Evolutionary conservation across 2,888 invertebrate species (phyloP), one percentile per base, ranked within the genome.

Genomic region (Tortrix viridana): DNA sequence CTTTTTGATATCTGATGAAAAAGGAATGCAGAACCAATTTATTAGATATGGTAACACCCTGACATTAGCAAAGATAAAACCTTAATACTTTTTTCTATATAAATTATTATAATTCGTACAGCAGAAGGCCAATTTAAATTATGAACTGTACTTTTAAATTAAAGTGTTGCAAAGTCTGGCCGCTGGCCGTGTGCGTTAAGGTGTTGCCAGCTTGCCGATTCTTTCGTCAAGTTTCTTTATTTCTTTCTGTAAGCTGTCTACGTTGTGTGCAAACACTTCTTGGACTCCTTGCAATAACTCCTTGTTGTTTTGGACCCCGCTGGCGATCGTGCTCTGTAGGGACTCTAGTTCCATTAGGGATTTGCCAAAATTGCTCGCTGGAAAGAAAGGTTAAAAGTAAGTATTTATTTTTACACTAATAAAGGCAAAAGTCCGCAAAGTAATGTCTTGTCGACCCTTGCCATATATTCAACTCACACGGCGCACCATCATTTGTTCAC

Each of bases 331-430:
- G 22, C 94, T 93, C 80, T 97, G 97, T 20, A 96, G 91, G 1
- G 95, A 94, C 81, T 97, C 96, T 43, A 97, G 88, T 81, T 97
- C 97, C 0, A 95, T 94, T 53, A 98, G 88, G 0, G 97, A 96
- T 85, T 96, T 97, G 55, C 95, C 95, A 79, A 98, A 97, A 84
- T 97, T 96, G 70, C 96, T 95, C 64, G 98, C 98, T 98, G 87
- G 44, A 57, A 62, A 20, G 49, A 22, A 53, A n/a, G n/a, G n/a
- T 26, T 26, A 6, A 41, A 41, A 16, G 5, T 41, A n/a, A 41
- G 5, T 0, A 37, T 14, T 1, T 41, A 1, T 1, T 26, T 26
- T 22, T 3, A 26, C 5, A 26, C 1, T 7, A 26, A 26, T 5
- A 1, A 26, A 26, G 26, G 26, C 7, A 6, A 26, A n/a, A n/a